Conservation (phyloP, 1,140 invertebrate genomes). For the Pseudomyrmex dendroicus region DNA sequence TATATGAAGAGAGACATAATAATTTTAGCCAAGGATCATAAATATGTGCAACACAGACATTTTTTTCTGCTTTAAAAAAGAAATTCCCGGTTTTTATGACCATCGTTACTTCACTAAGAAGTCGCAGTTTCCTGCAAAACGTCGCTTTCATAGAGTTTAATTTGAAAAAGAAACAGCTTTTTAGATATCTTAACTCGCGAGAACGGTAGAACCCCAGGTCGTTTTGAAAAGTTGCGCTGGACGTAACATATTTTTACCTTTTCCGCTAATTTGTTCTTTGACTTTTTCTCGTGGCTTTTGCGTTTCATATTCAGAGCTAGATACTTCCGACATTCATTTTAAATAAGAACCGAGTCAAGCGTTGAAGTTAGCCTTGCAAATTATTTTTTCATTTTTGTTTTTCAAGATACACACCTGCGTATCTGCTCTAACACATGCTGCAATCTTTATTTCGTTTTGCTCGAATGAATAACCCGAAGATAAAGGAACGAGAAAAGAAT, state of each 20-base stretch:
- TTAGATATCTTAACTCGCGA: constrained; percentile 1
- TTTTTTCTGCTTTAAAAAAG: not conserved
- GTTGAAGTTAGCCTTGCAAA: not conserved
- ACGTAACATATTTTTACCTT: constrained; percentile 5
- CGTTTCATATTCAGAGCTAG: not conserved
- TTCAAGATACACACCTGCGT: not conserved
- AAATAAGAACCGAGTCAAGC: not conserved
- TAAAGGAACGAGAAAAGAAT: too few species aligned
- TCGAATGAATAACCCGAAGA: not conserved
- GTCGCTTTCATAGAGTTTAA: not conserved
- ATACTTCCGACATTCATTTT: constrained; percentile 13
- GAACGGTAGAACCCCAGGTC: not conserved
- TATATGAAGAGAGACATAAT: not conserved
- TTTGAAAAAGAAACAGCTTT: constrained; percentile 21
- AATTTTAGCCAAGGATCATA: not conserved
- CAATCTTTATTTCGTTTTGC: not conserved
- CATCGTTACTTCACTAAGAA: constrained; percentile 9
- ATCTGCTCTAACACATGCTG: not conserved
- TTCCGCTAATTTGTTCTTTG: not conserved
- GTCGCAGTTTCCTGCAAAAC: not conserved
- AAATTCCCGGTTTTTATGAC: not conserved
- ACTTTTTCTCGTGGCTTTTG: not conserved
- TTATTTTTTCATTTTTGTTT: not conserved
- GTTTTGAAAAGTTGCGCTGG: constrained; percentile 8
- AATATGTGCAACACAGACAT: not conserved